phyloP scores from a whole-genome alignment of 1,140 invertebrate species.

The Aricia agestis region DNA sequence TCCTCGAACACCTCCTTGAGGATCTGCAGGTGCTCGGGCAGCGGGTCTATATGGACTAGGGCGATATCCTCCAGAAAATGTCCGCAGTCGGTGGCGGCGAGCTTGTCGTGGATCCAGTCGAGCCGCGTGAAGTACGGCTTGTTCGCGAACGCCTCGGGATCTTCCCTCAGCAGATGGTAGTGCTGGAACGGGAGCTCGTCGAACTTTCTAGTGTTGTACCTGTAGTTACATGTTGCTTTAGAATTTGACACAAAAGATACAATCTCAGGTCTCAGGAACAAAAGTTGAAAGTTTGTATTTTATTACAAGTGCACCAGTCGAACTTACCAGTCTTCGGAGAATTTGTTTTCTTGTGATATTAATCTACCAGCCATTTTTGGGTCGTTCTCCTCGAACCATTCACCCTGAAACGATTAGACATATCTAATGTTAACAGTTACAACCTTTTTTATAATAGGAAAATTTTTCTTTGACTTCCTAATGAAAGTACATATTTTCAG shows the following conservation, averaged over 20 bases:
- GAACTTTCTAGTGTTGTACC: constrained; percentile 87
- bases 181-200: constrained; percentile 88
- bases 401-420: constrained; percentile 61
- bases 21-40: constrained; percentile 78
- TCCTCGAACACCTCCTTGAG: constrained; percentile 81
- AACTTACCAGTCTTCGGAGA: constrained; percentile 68
- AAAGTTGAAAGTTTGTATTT: too few species aligned
- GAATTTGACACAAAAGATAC: not conserved
- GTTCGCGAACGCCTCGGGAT: constrained; percentile 56
- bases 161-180: constrained; percentile 63
- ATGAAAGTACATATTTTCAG: too few species aligned
- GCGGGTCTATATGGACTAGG: constrained; percentile 66
- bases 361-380: constrained; percentile 71
- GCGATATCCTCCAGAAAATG: constrained; percentile 82
- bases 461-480: too few species aligned
- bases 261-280: too few species aligned
- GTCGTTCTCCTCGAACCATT: constrained; percentile 75
- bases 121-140: constrained; percentile 79
- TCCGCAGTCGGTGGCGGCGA: constrained; percentile 81
- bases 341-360: constrained; percentile 74
- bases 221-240: constrained; percentile 44
- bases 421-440: too few species aligned
- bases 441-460: too few species aligned
- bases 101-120: constrained; percentile 85
- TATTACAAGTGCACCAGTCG: too few species aligned